Base-by-base conservation (phyloP, 2,888 invertebrate genomes). In the Eilema griseolum region DNA sequence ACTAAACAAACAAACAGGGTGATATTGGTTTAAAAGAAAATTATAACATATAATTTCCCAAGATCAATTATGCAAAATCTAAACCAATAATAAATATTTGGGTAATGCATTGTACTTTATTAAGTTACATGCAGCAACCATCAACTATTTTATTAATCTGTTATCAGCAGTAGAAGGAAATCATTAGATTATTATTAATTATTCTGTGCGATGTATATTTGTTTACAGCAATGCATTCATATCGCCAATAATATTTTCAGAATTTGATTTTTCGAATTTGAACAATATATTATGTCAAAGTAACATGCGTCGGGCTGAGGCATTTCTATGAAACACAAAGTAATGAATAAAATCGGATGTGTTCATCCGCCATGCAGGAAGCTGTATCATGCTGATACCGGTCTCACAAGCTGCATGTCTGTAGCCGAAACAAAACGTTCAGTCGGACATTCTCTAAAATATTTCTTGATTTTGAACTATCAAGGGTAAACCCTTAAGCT, bases 281-380 rank as follows among this genome's bases (percentile, higher is more conserved):
- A 37, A 61, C 84, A 88, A 86, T 87, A 88, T 86, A 87, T 89
- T 85, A 90, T 81, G 84, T 89, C 88, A 89, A 89, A 89, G 85
- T 87, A 92, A 91, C 95, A 95, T 95, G 95, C 95, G 89, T 92
- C 91, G 94, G 94, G 94, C 95, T 89, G 92, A 94, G 95, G 94
- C 95, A 90, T 91, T 89, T 92, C 94, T 95, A 94, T 92, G 80
- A 91, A 92, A 93, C 93, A 94, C 86, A 92, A 93, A 93, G 88
- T 88, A 90, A 91, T 89, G 79, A 89, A 91, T 90, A 90, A 92
- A 95, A 91, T 88, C 89, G 93, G 93, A 93, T 90, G 88, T 85
- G 89, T 83, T 90, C 87, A 91, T 94, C 93, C 93, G 94, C 94
- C 95, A 95, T 95, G 95, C 95, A 94, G 90, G 89, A 95, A 95